Evolutionary conservation across 1,140 invertebrate genomes (phyloP).

Genomic region (Leptopilina clavipes): DNA sequence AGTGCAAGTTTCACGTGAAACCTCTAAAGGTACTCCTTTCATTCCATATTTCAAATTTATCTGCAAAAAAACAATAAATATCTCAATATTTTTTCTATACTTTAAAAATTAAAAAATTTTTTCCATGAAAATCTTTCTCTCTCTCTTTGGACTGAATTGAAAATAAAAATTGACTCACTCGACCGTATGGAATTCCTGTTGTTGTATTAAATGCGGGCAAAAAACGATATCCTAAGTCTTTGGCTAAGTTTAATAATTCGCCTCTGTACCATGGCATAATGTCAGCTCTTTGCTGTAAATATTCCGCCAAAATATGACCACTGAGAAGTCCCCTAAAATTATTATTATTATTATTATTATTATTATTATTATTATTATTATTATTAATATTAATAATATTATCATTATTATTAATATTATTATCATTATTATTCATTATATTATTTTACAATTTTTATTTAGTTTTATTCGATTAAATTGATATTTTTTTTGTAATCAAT

Average conservation of each 20-base stretch:
- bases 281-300: constrained; percentile 84
- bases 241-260: constrained; percentile 92
- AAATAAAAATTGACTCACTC: constrained; percentile 78
- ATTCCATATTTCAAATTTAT: constrained; percentile 94
- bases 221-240: constrained; percentile 93
- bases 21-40: constrained; percentile 83
- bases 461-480: too few relatives aligned
- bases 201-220: constrained; percentile 98
- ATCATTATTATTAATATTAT: too few relatives aligned
- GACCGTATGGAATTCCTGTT: constrained; percentile 97
- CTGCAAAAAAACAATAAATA: constrained; percentile 72
- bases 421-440: too few relatives aligned
- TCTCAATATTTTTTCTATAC: not conserved
- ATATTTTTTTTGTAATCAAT: too few relatives aligned
- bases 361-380: too few relatives aligned
- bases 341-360: too few relatives aligned
- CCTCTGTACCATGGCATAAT: constrained; percentile 93
- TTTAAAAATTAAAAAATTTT: constrained; percentile 20
- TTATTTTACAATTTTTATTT: too few relatives aligned
- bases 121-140: not conserved
- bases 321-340: constrained; percentile 91
- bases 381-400: too few relatives aligned
- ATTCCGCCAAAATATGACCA: constrained; percentile 92
- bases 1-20: constrained; percentile 93
- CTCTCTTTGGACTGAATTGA: not conserved